A percentile compares a stretch with the other conserved stretches of the same genome.
Evolutionary conservation across 2,888 invertebrate species (phyloP).

Genomic region (Synergus laeviventris): DNA sequence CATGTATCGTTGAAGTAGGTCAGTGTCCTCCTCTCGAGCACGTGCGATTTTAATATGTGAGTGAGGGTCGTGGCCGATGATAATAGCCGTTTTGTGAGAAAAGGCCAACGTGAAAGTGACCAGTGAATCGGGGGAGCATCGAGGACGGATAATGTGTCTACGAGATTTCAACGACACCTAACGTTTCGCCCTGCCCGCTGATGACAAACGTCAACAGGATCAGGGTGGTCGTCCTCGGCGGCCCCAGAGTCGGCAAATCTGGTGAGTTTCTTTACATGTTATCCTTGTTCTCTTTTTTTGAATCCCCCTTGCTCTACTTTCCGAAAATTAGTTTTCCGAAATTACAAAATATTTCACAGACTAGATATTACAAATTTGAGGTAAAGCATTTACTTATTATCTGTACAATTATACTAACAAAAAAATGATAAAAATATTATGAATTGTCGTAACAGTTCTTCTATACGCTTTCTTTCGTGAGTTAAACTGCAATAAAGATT

Average conservation of each 20-base stretch:
- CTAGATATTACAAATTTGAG: too few species aligned
- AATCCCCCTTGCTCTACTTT: too few species aligned
- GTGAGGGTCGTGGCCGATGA: constrained; percentile 37
- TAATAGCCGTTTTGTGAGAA: constrained; percentile 39
- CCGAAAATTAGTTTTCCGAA: too few species aligned
- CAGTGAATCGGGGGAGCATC: constrained; percentile 23
- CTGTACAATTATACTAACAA: too few species aligned
- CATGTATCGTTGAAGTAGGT: constrained; percentile 43
- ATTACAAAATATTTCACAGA: too few species aligned
- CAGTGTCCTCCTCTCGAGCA: constrained; percentile 44
- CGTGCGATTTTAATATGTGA: constrained; percentile 40
- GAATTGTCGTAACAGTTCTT: too few species aligned
- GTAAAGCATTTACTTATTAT: too few species aligned
- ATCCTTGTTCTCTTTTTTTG: too few species aligned
- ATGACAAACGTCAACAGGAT: constrained; percentile 89
- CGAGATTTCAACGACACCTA: constrained; percentile 62
- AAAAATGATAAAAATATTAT: not conserved
- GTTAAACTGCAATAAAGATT: not conserved
- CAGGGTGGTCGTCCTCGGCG: constrained; percentile 88
- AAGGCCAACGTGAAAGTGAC: constrained; percentile 39
- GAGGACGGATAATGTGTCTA: constrained; percentile 30
- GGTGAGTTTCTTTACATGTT: too few species aligned
- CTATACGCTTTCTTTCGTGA: not conserved
- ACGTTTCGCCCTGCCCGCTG: constrained; percentile 57
- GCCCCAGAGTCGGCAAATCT: constrained; percentile 87